Evolutionary conservation across 2,888 invertebrate genomes (phyloP).

Genomic region (Drosophila monieri): DNA sequence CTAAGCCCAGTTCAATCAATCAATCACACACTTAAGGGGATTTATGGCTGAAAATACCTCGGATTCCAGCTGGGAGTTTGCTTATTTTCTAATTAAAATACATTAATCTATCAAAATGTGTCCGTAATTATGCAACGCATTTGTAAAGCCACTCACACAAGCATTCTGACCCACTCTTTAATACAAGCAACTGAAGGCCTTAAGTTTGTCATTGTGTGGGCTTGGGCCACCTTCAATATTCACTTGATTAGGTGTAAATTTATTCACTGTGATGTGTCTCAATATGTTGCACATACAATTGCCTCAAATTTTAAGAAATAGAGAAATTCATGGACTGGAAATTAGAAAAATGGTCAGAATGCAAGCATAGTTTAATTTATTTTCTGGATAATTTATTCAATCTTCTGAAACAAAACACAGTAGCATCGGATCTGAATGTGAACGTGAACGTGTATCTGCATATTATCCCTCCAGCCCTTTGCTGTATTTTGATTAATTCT

Average conservation of each 20-base stretch:
- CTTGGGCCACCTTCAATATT: constrained; percentile 55
- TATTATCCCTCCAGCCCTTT: neutral
- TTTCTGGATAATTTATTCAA: neutral
- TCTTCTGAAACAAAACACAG: constrained; percentile 5
- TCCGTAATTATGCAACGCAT: constrained; percentile 48
- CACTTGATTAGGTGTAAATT: constrained; percentile 78
- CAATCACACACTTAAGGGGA: constrained; percentile 46
- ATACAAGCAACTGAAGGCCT: constrained; percentile 1
- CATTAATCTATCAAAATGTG: constrained; percentile 69
- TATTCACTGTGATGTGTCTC: constrained; percentile 52
- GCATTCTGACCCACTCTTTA: neutral
- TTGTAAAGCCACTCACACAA: constrained; percentile 11
- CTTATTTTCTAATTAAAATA: constrained; percentile 74
- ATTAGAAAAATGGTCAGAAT: neutral
- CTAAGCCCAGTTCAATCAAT: constrained; percentile 59
- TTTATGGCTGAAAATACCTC: constrained; percentile 29
- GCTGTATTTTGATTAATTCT: constrained; percentile 32
- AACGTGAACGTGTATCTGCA: constrained; percentile 10
- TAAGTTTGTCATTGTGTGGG: neutral
- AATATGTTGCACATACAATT: neutral
- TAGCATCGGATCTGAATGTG: neutral
- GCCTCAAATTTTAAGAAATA: neutral
- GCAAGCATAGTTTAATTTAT: neutral
- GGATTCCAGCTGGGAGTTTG: constrained; percentile 46
- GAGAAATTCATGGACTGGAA: neutral